Evolutionary conservation across 2,888 invertebrate species (phyloP).

Genomic region (Pollenia amentaria): DNA sequence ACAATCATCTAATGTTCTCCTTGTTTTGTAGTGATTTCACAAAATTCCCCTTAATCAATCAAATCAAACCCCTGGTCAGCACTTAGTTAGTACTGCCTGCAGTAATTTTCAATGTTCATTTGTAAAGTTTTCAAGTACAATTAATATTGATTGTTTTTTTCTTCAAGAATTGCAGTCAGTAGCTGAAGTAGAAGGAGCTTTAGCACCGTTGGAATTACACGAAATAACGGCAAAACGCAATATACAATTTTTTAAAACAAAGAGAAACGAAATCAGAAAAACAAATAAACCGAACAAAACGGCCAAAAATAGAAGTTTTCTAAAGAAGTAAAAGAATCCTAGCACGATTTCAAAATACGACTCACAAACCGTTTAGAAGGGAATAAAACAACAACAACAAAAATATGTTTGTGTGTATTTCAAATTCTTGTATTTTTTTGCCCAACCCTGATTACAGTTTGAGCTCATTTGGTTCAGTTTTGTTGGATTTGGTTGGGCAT

Average conservation of each 20-base stretch:
- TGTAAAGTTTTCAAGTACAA: neutral
- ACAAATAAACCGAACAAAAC: neutral
- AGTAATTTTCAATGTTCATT: neutral
- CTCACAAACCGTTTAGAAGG: neutral
- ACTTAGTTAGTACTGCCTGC: neutral
- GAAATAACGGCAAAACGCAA: neutral
- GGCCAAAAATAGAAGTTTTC: neutral
- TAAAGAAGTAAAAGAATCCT: neutral
- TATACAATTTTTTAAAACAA: neutral
- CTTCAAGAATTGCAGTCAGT: neutral
- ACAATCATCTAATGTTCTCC: neutral
- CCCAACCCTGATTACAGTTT: no score
- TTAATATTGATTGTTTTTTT: constrained; percentile 1
- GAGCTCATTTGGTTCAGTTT: neutral
- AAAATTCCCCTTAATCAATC: neutral
- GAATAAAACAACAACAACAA: neutral
- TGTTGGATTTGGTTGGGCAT: neutral
- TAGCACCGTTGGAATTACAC: neutral
- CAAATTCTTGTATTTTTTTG: no score
- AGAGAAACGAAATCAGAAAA: neutral
- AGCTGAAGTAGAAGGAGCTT: neutral
- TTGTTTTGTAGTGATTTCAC: neutral
- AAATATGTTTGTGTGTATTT: no score
- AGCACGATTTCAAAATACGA: neutral
- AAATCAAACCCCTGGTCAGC: neutral